Conservation (phyloP, 2,113 vertebrate species). For the Calidris pygmaea region DNA sequence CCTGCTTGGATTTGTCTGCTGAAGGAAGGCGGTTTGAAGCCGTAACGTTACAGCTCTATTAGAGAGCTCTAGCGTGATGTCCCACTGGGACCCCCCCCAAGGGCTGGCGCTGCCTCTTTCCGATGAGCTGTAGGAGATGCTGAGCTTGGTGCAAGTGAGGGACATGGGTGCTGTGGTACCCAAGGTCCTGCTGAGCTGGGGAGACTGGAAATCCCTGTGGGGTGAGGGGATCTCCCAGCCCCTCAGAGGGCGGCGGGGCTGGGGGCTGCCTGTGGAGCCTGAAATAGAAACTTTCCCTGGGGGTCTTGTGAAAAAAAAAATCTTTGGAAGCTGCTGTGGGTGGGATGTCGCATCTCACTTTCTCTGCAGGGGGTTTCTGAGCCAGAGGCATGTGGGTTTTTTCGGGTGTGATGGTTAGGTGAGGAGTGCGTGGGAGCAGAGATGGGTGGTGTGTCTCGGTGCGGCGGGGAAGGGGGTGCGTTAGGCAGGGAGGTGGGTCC, state of each 20-base stretch:
- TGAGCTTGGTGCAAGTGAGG: rapidly evolving
- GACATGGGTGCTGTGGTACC: rapidly evolving
- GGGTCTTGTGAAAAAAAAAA: background rate
- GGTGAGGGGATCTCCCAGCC: background rate
- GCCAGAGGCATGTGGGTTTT: background rate
- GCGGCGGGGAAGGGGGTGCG: background rate
- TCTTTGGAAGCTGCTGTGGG: background rate
- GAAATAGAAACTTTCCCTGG: rapidly evolving
- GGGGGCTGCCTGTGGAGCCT: background rate
- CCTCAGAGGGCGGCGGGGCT: rapidly evolving
- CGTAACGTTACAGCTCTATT: slow-evolving; percentile 32
- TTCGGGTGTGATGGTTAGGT: background rate
- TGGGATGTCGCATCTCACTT: background rate
- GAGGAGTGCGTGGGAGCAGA: background rate
- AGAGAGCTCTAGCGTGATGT: background rate
- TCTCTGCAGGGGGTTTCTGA: background rate
- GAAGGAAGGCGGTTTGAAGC: slow-evolving; percentile 9
- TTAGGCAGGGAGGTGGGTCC: background rate
- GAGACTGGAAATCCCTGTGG: background rate
- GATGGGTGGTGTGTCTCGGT: rapidly evolving
- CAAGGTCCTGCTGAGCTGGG: rapidly evolving
- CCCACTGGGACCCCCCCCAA: background rate
- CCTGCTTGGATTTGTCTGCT: slow-evolving; percentile 16
- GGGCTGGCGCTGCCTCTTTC: background rate
- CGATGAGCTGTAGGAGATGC: background rate